Conservation (phyloP, 2,888 invertebrate genomes). For the Drosophila longiperda region DNA sequence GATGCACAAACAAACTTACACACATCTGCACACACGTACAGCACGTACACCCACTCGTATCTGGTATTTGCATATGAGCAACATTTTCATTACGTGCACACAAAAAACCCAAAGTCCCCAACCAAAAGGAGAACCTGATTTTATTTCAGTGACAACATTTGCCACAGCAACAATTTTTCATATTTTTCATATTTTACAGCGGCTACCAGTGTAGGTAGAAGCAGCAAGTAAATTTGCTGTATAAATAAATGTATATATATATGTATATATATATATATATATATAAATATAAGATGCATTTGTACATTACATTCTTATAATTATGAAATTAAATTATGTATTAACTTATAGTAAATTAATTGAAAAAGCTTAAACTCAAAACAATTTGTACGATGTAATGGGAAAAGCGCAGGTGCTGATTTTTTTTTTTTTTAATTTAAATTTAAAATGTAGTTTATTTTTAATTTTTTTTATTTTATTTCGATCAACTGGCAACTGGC, state of each 20-base stretch:
- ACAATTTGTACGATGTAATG: not conserved
- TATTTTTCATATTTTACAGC: slow-evolving; percentile 56
- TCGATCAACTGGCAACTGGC: slow-evolving; percentile 3
- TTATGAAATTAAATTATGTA: not conserved
- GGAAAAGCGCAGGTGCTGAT: not conserved
- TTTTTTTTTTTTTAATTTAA: no score
- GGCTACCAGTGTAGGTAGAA: not conserved
- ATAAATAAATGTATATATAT: not conserved
- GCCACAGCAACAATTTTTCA: slow-evolving; percentile 46
- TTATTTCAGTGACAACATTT: not conserved
- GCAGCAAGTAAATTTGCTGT: not conserved
- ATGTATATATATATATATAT: rapidly evolving
- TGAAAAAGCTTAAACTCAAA: not conserved
- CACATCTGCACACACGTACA: not conserved
- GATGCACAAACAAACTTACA: slow-evolving; percentile 35
- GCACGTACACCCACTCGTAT: slow-evolving; percentile 13
- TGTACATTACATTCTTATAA: not conserved
- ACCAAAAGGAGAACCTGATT: slow-evolving; percentile 14
- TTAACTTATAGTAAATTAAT: not conserved
- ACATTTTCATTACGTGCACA: slow-evolving; percentile 71
- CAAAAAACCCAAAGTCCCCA: not conserved
- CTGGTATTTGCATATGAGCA: slow-evolving; percentile 57
- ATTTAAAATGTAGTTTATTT: not conserved
- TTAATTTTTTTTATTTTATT: not conserved
- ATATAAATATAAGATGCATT: not conserved